Conservation (phyloP, 2,888 invertebrate species). For the Spicauda simplicius region DNA sequence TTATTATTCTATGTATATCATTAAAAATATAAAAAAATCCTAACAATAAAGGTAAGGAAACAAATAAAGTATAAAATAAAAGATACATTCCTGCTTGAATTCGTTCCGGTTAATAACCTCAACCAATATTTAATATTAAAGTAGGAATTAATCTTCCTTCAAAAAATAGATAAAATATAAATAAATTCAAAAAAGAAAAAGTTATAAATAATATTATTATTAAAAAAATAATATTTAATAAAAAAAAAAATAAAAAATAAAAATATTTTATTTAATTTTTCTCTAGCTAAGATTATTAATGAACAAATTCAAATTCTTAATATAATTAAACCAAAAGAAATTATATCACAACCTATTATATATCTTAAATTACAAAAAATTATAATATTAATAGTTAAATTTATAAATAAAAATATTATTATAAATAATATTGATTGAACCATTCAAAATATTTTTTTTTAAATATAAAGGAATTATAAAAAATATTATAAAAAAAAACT, state of each 20-base stretch:
- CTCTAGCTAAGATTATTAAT: conserved; percentile 85
- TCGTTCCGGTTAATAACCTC: conserved; percentile 88
- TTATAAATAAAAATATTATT: conserved; percentile 77
- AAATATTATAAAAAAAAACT: conserved; percentile 74
- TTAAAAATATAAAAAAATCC: conserved; percentile 82
- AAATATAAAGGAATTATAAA: conserved; percentile 82
- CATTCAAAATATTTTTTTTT: conserved; percentile 80
- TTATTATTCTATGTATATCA: conserved; percentile 74
- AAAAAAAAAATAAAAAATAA: conserved; percentile 80
- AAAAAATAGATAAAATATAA: conserved; percentile 90
- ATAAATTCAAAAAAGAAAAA: conserved; percentile 85
- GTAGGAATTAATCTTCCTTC: conserved; percentile 88
- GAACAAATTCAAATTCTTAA: conserved; percentile 86
- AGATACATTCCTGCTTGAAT: conserved; percentile 87
- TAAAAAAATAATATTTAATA: conserved; percentile 80
- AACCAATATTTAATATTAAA: conserved; percentile 87
- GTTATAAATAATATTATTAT: conserved; percentile 82
- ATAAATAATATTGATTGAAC: conserved; percentile 81
- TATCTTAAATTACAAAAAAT: conserved; percentile 69
- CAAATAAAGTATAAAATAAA: conserved; percentile 89
- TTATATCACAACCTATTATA: conserved; percentile 76
- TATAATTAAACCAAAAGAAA: conserved; percentile 83
- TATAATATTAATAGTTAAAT: conserved; percentile 60
- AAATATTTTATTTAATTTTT: conserved; percentile 69
- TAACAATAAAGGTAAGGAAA: conserved; percentile 87